Conservation (phyloP, 2,113 vertebrate species). For the Saccopteryx leptura region DNA sequence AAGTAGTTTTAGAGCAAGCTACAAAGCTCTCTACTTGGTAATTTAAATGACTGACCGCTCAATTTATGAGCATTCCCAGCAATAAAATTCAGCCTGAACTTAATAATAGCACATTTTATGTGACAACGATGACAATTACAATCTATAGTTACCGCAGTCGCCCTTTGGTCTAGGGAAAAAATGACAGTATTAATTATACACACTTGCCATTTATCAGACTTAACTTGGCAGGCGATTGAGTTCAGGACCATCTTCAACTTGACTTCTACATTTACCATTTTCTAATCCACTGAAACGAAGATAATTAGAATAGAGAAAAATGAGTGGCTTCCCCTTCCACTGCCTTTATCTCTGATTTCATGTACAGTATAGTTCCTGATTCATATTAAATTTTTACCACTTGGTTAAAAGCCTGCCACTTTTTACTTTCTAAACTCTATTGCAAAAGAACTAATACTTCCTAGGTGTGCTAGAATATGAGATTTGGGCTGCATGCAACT, state of each 20-base stretch:
- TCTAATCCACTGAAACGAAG: conserved; percentile 90
- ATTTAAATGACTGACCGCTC: conserved; percentile 95
- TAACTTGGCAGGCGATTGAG: conserved; percentile 91
- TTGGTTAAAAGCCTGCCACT: conserved; percentile 61
- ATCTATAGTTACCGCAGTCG: conserved; percentile 91
- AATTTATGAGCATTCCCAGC: conserved; percentile 93
- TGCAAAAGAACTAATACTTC: conserved; percentile 65
- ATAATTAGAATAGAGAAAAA: conserved; percentile 92
- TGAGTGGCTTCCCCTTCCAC: conserved; percentile 78
- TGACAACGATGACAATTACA: conserved; percentile 95
- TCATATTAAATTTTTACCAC: conserved; percentile 68
- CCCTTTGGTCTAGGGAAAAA: conserved; percentile 90
- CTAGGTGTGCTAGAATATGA: conserved; percentile 30
- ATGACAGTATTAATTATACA: conserved; percentile 93
- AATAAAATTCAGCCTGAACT: conserved; percentile 94
- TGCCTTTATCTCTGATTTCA: conserved; percentile 70
- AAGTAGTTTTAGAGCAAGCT: conserved; percentile 86
- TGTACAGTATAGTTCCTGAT: conserved; percentile 40
- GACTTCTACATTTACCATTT: conserved; percentile 92
- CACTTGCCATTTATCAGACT: conserved; percentile 91
- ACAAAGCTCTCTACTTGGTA: conserved; percentile 88
- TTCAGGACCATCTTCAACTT: conserved; percentile 89
- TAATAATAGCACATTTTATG: conserved; percentile 96
- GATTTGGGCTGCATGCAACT: conserved; percentile 42
- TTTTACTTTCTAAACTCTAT: conserved; percentile 72